Evolutionary conservation across 2,888 invertebrate genomes (phyloP).

Genomic region (Ochropleura leucogaster): DNA sequence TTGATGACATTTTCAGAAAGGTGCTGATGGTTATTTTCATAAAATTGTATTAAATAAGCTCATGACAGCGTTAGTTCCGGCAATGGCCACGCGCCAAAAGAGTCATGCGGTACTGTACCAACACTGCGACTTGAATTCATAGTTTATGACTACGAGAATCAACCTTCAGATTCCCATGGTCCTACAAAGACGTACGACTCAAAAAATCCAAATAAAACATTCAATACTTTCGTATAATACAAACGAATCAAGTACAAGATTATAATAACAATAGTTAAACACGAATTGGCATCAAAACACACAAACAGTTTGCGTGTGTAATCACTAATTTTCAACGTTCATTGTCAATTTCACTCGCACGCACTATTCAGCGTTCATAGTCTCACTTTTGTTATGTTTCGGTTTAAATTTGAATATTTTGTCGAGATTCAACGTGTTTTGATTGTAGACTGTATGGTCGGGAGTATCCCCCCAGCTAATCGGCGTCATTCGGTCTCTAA

Average conservation of each 20-base stretch:
- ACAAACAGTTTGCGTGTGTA: constrained; percentile 46
- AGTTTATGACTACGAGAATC: too few relatives aligned
- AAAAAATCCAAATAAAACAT: neutral
- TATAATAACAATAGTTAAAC: constrained; percentile 21
- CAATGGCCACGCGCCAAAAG: too few relatives aligned
- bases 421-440: constrained; percentile 86
- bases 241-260: constrained; percentile 23
- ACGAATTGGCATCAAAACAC: constrained; percentile 18
- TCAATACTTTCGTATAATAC: neutral
- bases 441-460: constrained; percentile 86
- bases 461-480: constrained; percentile 86
- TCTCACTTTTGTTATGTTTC: constrained; percentile 61
- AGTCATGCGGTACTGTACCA: too few relatives aligned
- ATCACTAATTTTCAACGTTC: constrained; percentile 15
- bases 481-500: constrained; percentile 73
- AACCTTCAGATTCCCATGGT: neutral
- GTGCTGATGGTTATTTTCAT: too few relatives aligned
- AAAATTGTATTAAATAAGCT: too few relatives aligned
- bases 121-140: too few relatives aligned
- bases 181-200: neutral
- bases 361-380: constrained; percentile 52
- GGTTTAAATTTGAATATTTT: constrained; percentile 83
- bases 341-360: constrained; percentile 55
- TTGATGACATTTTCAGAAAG: too few relatives aligned
- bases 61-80: too few relatives aligned